Percentiles rank a stretch among this genome's conserved stretches.
These are phyloP conservation scores for Nebria salina DNA, from an alignment of 2,888 invertebrate genomes.

Conservation along the genomic window DNA sequence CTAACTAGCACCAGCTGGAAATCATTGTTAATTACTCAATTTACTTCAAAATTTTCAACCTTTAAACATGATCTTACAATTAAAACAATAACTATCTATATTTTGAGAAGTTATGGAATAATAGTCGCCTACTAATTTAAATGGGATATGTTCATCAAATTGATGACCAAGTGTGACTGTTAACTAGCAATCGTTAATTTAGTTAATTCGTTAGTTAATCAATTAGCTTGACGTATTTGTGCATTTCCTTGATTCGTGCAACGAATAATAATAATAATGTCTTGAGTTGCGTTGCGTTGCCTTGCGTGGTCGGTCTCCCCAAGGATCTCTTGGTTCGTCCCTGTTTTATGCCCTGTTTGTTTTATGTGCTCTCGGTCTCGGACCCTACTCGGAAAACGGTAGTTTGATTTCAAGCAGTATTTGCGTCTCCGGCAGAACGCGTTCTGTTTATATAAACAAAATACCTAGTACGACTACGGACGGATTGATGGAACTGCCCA, in stretches of 20 bases:
- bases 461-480: background rate
- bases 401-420: slow-evolving; percentile 42
- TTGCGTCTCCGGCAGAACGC: slow-evolving; percentile 36
- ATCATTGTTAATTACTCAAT: background rate
- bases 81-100: too few species aligned
- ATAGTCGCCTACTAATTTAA: too few species aligned
- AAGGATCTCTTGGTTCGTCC: slow-evolving; percentile 4
- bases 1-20: background rate
- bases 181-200: slow-evolving; percentile 40
- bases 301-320: background rate
- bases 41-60: background rate
- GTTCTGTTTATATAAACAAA: slow-evolving; percentile 34
- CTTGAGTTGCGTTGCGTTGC: slow-evolving; percentile 25
- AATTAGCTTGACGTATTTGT: slow-evolving; percentile 44
- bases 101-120: too few species aligned
- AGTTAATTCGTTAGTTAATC: slow-evolving; percentile 45
- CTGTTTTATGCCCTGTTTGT: slow-evolving; percentile 12
- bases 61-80: background rate
- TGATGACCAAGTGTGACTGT: slow-evolving; percentile 28
- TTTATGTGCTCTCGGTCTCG: slow-evolving; percentile 4
- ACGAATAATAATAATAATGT: slow-evolving; percentile 43
- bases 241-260: slow-evolving; percentile 38
- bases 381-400: slow-evolving; percentile 5
- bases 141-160: background rate
- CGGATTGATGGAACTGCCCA: slow-evolving; percentile 40